A percentile compares a stretch with the other conserved stretches of the same genome.
Conservation (phyloP, 2,888 invertebrate genomes). For the Gibbula magus region DNA sequence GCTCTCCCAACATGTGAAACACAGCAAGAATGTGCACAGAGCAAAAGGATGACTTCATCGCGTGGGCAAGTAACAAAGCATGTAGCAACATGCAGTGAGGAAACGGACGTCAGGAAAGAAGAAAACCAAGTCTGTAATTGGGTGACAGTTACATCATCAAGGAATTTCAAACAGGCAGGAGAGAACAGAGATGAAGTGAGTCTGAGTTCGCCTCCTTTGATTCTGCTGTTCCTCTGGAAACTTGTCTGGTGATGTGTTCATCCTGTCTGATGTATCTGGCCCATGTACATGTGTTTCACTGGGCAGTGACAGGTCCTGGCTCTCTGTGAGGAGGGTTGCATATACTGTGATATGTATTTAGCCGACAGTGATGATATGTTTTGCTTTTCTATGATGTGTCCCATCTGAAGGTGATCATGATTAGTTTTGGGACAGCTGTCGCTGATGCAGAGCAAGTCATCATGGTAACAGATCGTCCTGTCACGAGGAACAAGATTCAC, state of each 20-base stretch:
- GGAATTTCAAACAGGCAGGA: neutral
- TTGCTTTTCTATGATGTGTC: no score
- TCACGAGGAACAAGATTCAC: neutral
- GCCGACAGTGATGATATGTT: no score
- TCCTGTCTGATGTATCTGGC: no score
- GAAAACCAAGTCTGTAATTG: neutral
- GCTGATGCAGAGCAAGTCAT: neutral
- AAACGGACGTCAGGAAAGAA: neutral
- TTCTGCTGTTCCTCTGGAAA: neutral
- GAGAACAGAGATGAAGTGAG: neutral
- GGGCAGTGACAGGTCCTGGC: no score
- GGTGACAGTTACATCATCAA: neutral
- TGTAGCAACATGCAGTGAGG: neutral
- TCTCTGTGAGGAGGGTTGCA: no score
- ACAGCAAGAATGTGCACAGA: no score
- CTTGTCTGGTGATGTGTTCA: neutral
- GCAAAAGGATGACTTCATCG: no score
- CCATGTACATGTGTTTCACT: no score
- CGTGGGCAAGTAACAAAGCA: neutral
- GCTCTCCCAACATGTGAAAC: no score
- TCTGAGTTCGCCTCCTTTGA: neutral
- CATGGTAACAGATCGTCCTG: neutral
- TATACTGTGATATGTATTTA: no score
- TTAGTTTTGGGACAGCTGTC: neutral
- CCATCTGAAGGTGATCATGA: no score